phyloP scores from a whole-genome alignment of 1,140 invertebrate genomes.

The Hyles euphorbiae region DNA sequence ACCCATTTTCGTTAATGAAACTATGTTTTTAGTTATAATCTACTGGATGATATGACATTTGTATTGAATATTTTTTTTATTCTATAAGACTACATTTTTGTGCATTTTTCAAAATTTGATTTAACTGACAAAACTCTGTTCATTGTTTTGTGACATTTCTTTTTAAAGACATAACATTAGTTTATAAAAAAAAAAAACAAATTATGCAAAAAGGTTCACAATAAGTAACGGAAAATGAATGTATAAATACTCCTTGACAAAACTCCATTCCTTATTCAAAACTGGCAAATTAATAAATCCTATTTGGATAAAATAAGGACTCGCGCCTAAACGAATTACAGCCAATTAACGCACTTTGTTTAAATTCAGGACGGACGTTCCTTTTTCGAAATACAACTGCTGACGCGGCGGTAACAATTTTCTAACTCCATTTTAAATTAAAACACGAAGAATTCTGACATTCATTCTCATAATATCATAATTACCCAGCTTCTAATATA shows the following conservation, averaged over 20 bases:
- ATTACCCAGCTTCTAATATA: too few relatives aligned
- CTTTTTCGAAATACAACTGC: not conserved
- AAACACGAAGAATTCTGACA: too few relatives aligned
- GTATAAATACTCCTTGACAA: not conserved
- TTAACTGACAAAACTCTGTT: not conserved
- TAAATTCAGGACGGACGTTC: conserved; percentile 15
- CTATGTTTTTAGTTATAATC: conserved; percentile 14
- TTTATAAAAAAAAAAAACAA: not conserved
- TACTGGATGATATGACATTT: not conserved
- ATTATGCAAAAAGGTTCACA: not conserved
- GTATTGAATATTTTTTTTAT: not conserved
- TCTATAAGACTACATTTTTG: conserved; percentile 2
- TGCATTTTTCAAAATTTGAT: not conserved
- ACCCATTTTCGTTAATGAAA: conserved; percentile 37
- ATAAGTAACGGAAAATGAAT: conserved; percentile 4
- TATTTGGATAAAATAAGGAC: conserved; percentile 19
- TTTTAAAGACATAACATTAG: too few relatives aligned
- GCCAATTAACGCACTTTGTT: conserved; percentile 26
- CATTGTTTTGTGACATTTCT: too few relatives aligned
- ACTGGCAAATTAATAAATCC: conserved; percentile 17
- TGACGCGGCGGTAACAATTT: too few relatives aligned
- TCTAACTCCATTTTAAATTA: not conserved
- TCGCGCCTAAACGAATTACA: conserved; percentile 23
- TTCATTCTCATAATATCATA: too few relatives aligned
- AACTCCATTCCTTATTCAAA: not conserved